Evolutionary conservation across 2,797 vertebrate genomes (phyloP).

Genomic region (Zalophus californianus): DNA sequence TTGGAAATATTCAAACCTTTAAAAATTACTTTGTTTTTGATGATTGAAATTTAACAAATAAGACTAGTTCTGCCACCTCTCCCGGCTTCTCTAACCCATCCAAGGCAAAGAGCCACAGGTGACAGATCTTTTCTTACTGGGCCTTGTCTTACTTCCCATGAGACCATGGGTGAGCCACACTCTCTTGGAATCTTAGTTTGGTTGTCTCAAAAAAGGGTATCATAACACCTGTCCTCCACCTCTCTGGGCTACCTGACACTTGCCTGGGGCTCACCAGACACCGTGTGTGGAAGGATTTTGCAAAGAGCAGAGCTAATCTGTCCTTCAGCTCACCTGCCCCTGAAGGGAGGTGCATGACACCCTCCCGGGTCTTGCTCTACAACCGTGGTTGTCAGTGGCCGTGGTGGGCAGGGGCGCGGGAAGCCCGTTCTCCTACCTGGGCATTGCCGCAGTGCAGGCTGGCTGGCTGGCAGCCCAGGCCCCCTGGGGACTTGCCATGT

Average conservation of each 20-base stretch:
- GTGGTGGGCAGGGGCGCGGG: rapidly evolving
- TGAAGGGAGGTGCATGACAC: not conserved
- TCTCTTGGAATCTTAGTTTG: not conserved
- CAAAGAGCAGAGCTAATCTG: not conserved
- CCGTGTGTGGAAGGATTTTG: not conserved
- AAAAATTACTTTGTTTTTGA: not conserved
- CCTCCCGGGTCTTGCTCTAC: not conserved
- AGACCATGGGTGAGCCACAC: too few relatives aligned
- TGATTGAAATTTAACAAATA: not conserved
- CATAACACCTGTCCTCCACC: not conserved
- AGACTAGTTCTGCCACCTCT: not conserved
- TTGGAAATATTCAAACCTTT: not conserved
- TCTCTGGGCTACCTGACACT: not conserved
- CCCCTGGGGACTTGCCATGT: not conserved
- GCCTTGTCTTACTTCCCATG: not conserved
- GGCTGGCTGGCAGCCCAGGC: not conserved
- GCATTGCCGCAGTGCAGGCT: not conserved
- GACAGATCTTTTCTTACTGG: not conserved
- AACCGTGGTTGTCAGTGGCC: too few relatives aligned
- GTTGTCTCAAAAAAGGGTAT: not conserved
- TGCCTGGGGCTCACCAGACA: not conserved
- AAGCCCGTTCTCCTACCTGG: not conserved
- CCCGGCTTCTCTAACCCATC: not conserved
- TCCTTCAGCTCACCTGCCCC: not conserved
- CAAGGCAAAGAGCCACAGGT: not conserved